phyloP scores from a whole-genome alignment of 2,797 vertebrate species.

The Crenichthys baileyi region DNA sequence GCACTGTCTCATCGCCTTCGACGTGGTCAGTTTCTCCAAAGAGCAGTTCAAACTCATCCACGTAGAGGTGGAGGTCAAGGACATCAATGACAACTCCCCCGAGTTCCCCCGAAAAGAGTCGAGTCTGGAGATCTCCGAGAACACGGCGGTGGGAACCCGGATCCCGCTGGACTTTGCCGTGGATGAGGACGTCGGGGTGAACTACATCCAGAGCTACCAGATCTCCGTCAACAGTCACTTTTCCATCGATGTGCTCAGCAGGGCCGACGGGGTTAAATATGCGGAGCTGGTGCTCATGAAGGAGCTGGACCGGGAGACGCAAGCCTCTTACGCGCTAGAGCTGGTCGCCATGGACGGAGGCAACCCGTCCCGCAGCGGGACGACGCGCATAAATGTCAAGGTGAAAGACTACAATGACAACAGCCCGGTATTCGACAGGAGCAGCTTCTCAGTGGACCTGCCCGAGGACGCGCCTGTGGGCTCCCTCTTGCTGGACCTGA shows the following conservation, averaged over 20 bases:
- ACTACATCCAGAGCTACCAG: slow-evolving; percentile 93
- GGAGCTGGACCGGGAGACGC: slow-evolving; percentile 92
- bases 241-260: slow-evolving; percentile 90
- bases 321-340: slow-evolving; percentile 88
- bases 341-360: slow-evolving; percentile 92
- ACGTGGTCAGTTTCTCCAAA: slow-evolving; percentile 92
- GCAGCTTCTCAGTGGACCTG: slow-evolving; percentile 87
- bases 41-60: slow-evolving; percentile 93
- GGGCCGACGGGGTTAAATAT: slow-evolving; percentile 93
- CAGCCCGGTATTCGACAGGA: slow-evolving; percentile 89
- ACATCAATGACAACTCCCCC: slow-evolving; percentile 94
- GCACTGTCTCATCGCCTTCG: slow-evolving; percentile 90
- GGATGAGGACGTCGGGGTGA: slow-evolving; percentile 90
- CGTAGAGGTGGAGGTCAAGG: slow-evolving; percentile 96
- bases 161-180: slow-evolving; percentile 90
- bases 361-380: slow-evolving; percentile 87
- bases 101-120: slow-evolving; percentile 89
- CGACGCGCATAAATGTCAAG: slow-evolving; percentile 87
- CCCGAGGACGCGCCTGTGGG: slow-evolving; percentile 90
- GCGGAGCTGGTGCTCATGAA: slow-evolving; percentile 94
- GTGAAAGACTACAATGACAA: slow-evolving; percentile 98
- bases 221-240: slow-evolving; percentile 93
- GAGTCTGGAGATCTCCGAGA: slow-evolving; percentile 91
- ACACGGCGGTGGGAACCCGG: slow-evolving; percentile 88
- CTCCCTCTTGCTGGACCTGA: slow-evolving; percentile 87